These are phyloP conservation scores for Cyanoliseus patagonus DNA, from an alignment of 2,113 vertebrate genomes.

Conservation along the genomic window DNA sequence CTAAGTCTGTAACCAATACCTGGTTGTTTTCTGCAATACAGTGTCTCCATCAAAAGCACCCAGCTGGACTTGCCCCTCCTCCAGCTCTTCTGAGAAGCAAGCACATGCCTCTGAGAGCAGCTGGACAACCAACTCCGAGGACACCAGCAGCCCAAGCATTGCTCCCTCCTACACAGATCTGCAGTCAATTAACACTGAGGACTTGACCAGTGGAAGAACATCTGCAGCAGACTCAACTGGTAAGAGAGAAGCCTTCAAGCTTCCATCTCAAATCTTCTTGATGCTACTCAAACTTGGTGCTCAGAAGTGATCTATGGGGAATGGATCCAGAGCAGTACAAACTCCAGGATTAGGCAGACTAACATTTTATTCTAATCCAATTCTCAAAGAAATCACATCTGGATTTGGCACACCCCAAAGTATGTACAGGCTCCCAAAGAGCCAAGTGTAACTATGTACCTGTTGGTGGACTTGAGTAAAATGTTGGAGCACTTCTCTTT, in stretches of 20 bases:
- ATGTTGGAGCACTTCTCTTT: neutral
- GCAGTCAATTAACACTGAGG: slow-evolving; percentile 68
- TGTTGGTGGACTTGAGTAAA: neutral
- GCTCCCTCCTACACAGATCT: slow-evolving; percentile 76
- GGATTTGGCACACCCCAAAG: neutral
- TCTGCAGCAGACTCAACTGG: slow-evolving; percentile 75
- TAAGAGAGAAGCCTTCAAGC: slow-evolving; percentile 51
- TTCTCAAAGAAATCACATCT: neutral
- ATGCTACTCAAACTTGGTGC: neutral
- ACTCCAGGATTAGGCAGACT: neutral
- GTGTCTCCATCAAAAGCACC: slow-evolving; percentile 59
- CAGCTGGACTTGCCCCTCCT: slow-evolving; percentile 71
- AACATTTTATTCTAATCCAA: neutral
- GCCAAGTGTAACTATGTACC: neutral
- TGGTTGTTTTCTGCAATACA: slow-evolving; percentile 24
- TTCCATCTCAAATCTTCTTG: neutral
- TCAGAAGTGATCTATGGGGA: neutral
- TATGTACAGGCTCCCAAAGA: neutral
- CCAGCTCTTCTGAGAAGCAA: slow-evolving; percentile 61
- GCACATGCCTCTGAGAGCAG: slow-evolving; percentile 73
- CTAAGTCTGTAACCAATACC: neutral
- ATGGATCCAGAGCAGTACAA: neutral
- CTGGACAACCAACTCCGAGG: slow-evolving; percentile 78
- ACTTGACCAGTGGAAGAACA: slow-evolving; percentile 66
- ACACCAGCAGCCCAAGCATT: slow-evolving; percentile 77